Base-by-base conservation (phyloP, 2,888 invertebrate genomes). In the Colostygia pectinataria region DNA sequence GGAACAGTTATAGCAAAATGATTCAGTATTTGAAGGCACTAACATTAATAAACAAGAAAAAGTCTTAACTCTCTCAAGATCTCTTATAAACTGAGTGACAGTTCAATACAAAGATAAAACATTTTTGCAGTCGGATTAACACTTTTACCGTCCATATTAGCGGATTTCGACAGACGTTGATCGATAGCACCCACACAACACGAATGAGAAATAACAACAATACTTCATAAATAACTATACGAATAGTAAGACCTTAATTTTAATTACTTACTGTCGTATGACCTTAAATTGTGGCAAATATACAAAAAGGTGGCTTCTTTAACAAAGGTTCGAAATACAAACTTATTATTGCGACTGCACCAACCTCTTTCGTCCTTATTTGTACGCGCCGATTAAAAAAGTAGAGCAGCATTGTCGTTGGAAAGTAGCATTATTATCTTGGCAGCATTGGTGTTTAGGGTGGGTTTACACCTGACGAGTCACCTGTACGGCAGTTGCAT, bases 401-500 rank as follows among this genome's bases (percentile, higher is more conserved):
- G 47, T 55, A 29, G 36, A 40, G 18, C 14, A 37, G 39, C 9
- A 13, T 40, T 43, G 40, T 44, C 49, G 6, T 42, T 46, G 45
- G 27, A 29, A 20, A 29, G 3, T 48, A 1, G 20, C 28, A 15
- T 50, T 25, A 40, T 53, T 39, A 57, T 37, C 59, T 60, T 55
- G 52, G 49, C 27, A 55, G 49, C 53, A 47, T 43, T 45, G 42
- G 53, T 61, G 57, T 59, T 73, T 74, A 73, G 76, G 77, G 78
- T 66, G 68, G 47, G 66, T 59, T 57, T 65, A 63, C 77, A 82
- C 81, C 80, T 80, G 81, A 79, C 73, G 55, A 31, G 57, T 59
- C 82, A 82, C 81, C 83, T 83, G 83, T 82, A 79, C 58, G 75
- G 66, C 79, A 77, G 78, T 81, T 80, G 79, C 76, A 73, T 80